A percentile compares a stretch with the other conserved stretches of the same genome.
Conservation (phyloP, 2,797 vertebrate species). For the Aplochiton taeniatus region DNA sequence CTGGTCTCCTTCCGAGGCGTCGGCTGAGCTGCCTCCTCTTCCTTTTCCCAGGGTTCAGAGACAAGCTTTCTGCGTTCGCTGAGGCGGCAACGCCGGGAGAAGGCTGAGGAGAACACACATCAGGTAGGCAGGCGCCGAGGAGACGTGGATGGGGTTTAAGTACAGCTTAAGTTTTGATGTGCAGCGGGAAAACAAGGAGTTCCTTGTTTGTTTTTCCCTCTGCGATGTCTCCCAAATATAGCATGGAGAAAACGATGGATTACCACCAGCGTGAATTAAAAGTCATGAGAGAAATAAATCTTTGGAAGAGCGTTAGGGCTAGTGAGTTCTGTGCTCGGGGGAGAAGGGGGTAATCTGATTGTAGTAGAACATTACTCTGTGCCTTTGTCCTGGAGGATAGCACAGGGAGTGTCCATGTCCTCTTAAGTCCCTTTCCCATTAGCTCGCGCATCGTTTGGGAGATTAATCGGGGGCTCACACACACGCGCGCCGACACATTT, state of each 20-base stretch:
- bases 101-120: background rate
- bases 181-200: no score
- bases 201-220: no score
- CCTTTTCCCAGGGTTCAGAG: slow-evolving; percentile 29
- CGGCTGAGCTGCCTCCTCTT: slow-evolving; percentile 10
- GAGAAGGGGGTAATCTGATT: slow-evolving; percentile 60
- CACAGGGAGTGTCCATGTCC: slow-evolving; percentile 51
- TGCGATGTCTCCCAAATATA: background rate
- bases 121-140: no score
- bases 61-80: slow-evolving; percentile 24
- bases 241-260: slow-evolving; percentile 46
- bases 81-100: slow-evolving; percentile 22
- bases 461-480: slow-evolving; percentile 67
- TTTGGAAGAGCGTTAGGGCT: background rate
- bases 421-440: slow-evolving; percentile 68
- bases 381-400: slow-evolving; percentile 57
- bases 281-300: slow-evolving; percentile 46
- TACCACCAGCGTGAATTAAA: slow-evolving; percentile 50
- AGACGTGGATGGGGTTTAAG: no score
- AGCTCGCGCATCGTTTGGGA: slow-evolving; percentile 62
- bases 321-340: background rate
- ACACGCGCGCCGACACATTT: slow-evolving; percentile 62
- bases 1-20: slow-evolving; percentile 18
- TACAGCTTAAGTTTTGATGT: no score
- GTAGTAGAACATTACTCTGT: slow-evolving; percentile 60